Base-by-base conservation (phyloP, 1,140 invertebrate species). In the Proctacanthus coquilletti region DNA sequence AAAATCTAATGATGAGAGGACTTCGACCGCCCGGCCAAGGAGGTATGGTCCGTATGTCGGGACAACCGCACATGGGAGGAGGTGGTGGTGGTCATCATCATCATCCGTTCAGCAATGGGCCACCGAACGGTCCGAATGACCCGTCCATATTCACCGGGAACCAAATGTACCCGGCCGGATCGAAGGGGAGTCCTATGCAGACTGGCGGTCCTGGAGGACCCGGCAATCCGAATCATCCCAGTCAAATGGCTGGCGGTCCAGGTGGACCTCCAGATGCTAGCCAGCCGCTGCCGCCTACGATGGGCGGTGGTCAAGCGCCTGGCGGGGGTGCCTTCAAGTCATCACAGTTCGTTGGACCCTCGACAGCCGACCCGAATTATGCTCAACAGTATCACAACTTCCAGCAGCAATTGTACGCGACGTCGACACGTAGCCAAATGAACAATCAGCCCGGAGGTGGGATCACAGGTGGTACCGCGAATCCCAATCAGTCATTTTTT, bases 351-450 rank as follows among this genome's bases (percentile, higher is more conserved):
- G 77, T 85, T 31, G 80, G 83, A 10, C 83, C 83, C 3, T 82
- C 76, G 11, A 85, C 84, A 37, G 74, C 77, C 32, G 86, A 92
- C 67, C 82, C 87, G 10, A 88, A 85, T 56, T 92, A 92, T 65
- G 86, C 85, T 49, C 84, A 88, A 56, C 86, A 91, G 69, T 92
- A 87, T 66, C 86, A 91, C 60, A 87, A 91, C 63, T 92, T 93
- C 67, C 88, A 93, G 53, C 88, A 92, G 56, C 86, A 91, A 60
- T 64, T 92, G 38, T 92, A 93, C 65, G 86, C 87, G 18, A 93
- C 86, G 8, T 84, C 83, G 40, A 85, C 81, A 15, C 69, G 83
- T 43, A 77, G 67, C 49, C 68, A 69, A 42, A 53, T 60, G 52
- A 53, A 63, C 37, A 55, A 62, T 18, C 57, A 58, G 41, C 41